Percentiles rank a stretch among this genome's conserved stretches.
Evolutionary conservation across 1,140 invertebrate genomes (phyloP).

Genomic region (Dreissena polymorpha): DNA sequence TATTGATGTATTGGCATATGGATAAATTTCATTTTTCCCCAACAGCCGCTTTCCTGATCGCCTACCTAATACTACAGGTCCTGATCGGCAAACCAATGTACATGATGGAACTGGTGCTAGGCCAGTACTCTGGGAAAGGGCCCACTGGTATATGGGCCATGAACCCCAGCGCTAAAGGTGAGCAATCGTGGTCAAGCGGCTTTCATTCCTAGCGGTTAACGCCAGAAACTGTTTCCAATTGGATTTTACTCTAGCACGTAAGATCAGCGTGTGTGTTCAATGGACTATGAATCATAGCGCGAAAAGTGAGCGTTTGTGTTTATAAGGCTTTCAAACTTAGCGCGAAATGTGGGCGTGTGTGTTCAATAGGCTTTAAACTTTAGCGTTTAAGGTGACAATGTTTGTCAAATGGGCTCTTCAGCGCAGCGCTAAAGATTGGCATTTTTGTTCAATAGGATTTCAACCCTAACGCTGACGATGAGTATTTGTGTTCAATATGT

Average conservation of each 20-base stretch:
- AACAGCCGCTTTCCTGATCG: slow-evolving; percentile 82
- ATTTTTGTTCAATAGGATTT: too few species aligned
- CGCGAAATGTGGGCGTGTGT: too few species aligned
- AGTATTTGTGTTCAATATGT: too few species aligned
- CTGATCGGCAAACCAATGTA: slow-evolving; percentile 82
- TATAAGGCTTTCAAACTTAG: too few species aligned
- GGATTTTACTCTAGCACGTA: not conserved
- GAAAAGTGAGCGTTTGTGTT: too few species aligned
- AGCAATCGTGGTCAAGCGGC: not conserved
- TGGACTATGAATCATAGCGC: too few species aligned
- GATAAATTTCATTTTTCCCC: not conserved
- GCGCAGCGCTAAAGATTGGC: too few species aligned
- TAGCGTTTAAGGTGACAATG: too few species aligned
- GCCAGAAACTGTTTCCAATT: not conserved
- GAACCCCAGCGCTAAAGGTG: slow-evolving; percentile 75
- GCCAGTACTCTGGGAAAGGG: slow-evolving; percentile 79
- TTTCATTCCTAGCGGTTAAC: not conserved
- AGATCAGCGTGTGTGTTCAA: not conserved
- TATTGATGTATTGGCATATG: not conserved
- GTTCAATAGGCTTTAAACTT: too few species aligned
- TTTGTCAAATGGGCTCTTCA: too few species aligned
- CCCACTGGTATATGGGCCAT: slow-evolving; percentile 80
- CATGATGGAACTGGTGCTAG: slow-evolving; percentile 80
- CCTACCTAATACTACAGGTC: slow-evolving; percentile 83
- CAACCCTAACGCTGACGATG: too few species aligned